phyloP scores from a whole-genome alignment of 30 jellyfish, hydroid and myxozoan species.

The Hydractinia echinata region DNA sequence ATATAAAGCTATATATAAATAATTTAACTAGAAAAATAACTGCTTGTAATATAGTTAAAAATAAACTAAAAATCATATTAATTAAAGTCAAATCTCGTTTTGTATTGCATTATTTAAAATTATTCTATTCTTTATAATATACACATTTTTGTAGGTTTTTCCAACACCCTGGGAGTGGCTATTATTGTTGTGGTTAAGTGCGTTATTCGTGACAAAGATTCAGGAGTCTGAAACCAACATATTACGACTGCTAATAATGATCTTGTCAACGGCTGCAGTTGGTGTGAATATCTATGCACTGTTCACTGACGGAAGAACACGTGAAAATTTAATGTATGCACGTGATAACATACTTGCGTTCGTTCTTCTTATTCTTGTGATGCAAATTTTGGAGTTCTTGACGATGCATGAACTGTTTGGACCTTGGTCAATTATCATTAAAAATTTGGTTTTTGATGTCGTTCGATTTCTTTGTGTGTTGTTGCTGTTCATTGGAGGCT shows the following conservation, averaged over 20 bases:
- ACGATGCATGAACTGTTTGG: constrained; percentile 83
- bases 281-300: constrained; percentile 52
- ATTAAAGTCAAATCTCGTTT: no score
- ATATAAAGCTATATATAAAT: no score
- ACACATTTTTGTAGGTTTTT: neutral
- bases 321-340: constrained; percentile 76
- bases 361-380: constrained; percentile 49
- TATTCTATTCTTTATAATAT: neutral
- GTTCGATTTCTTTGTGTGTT: constrained; percentile 75
- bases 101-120: no score
- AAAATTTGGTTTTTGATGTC: constrained; percentile 64
- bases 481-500: constrained; percentile 67
- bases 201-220: neutral
- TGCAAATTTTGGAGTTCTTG: constrained; percentile 72
- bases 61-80: no score
- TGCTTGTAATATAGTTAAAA: no score
- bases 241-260: constrained; percentile 52
- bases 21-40: no score
- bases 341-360: constrained; percentile 80
- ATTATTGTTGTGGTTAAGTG: constrained; percentile 18
- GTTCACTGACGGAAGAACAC: constrained; percentile 33
- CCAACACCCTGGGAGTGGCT: constrained; percentile 21
- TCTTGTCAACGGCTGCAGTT: constrained; percentile 53
- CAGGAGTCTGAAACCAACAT: constrained; percentile 2
- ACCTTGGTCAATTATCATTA: constrained; percentile 89